Evolutionary conservation across 1,140 invertebrate genomes (phyloP), one percentile per base, ranked within the genome.

Genomic region (Dendroctonus valens): DNA sequence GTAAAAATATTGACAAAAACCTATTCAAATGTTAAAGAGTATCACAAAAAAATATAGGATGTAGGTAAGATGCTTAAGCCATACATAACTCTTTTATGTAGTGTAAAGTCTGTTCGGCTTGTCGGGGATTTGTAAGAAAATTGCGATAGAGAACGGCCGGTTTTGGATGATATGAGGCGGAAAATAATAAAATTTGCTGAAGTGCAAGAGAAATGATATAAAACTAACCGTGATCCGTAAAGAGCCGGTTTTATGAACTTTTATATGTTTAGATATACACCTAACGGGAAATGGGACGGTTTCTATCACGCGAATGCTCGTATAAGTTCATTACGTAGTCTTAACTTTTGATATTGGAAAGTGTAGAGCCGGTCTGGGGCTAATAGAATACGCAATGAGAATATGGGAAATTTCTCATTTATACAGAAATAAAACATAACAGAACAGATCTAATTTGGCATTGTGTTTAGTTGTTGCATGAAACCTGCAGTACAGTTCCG

Each of bases 161-260:
- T 39, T 50, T 61, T 41, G 44, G 11, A 61, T 12, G 49, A 62
- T 62, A 62, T 62, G 60, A 62, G 49, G 60, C 41, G 60, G 60
- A 62, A 62, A 62, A 62, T 62, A 62, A 62, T 62, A 62, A 62
- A 62, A 62, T 53, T 62, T 62, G 60, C 41, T 41, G 38, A 39
- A 62, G 60, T 62, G 60, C 60, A 52, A 52, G 60, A 41, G 52
- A 62, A 62, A 52, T 62, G 60, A 53, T 51, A 48, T 62, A 53
- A 62, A 54, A 44, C 41, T 54, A 62, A 54, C 52, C 60, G 60
- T 53, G 49, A 62, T 62, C 60, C 60, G 60, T 62, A 54, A 53
- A 62, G 60, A 62, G 60, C 60, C 14, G 60, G 60, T 62, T 62
- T 62, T 54, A 52, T 62, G 60, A 62, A 62, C 60, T 62, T 62